Percentiles rank a stretch among this genome's conserved stretches.
Evolutionary conservation across 2,113 vertebrate genomes (phyloP).

Genomic region (Azemiops feae): DNA sequence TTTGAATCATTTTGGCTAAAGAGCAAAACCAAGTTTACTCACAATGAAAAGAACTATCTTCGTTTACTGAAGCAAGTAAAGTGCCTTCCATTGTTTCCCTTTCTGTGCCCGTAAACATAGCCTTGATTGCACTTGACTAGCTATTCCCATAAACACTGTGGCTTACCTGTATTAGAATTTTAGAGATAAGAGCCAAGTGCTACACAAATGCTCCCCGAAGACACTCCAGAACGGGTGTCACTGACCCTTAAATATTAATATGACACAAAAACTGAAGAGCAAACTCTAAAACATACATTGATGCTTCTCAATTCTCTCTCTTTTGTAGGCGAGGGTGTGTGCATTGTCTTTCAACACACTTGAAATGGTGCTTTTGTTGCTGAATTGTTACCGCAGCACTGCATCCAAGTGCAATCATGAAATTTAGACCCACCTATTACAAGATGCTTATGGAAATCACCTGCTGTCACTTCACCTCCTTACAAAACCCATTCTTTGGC

Average conservation of each 20-base stretch:
- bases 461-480: not conserved
- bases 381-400: not conserved
- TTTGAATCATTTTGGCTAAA: not conserved
- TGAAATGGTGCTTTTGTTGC: not conserved
- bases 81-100: not conserved
- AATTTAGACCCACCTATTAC: not conserved
- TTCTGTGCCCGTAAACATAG: not conserved
- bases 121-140: not conserved
- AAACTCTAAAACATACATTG: not conserved
- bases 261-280: not conserved
- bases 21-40: not conserved
- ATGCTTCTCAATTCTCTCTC: not conserved
- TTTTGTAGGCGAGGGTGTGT: not conserved
- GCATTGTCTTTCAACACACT: not conserved
- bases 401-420: not conserved
- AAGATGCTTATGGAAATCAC: constrained; percentile 11
- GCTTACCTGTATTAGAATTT: not conserved
- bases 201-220: not conserved
- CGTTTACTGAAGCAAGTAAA: not conserved
- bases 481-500: not conserved
- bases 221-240: not conserved
- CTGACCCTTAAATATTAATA: not conserved
- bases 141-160: not conserved
- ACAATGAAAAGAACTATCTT: not conserved
- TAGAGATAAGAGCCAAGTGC: not conserved